Evolutionary conservation across 2,113 vertebrate species (phyloP).

Genomic region (Xyrauchen texanus): DNA sequence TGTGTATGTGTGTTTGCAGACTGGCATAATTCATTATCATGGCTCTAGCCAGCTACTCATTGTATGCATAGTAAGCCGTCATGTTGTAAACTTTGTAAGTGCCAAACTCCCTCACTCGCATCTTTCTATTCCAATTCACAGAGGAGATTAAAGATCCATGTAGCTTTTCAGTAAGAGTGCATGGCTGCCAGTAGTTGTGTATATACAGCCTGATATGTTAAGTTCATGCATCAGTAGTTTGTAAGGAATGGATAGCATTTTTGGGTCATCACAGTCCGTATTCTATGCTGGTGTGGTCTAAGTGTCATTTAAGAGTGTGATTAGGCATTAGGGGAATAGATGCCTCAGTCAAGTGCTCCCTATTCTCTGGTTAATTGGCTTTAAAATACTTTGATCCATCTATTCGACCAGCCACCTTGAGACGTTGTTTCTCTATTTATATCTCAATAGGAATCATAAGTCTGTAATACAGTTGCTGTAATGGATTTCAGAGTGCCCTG

Average conservation of each 20-base stretch:
- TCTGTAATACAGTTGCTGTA: conserved; percentile 44
- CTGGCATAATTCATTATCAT: conserved; percentile 66
- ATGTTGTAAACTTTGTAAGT: not conserved
- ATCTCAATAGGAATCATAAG: conserved; percentile 54
- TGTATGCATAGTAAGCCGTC: not conserved
- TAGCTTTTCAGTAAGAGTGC: not conserved
- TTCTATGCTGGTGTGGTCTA: conserved; percentile 24
- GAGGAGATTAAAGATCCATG: not conserved
- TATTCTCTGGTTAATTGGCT: conserved; percentile 38
- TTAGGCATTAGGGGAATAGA: conserved; percentile 34
- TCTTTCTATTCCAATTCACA: not conserved
- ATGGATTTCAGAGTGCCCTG: conserved; percentile 38
- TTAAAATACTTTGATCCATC: conserved; percentile 60
- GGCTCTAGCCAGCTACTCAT: conserved; percentile 57
- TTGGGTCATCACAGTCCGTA: not conserved
- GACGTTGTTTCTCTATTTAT: conserved; percentile 32
- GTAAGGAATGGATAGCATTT: conserved; percentile 7
- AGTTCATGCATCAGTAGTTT: not conserved
- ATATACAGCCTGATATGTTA: conserved; percentile 1
- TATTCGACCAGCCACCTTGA: conserved; percentile 45
- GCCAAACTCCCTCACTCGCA: not conserved
- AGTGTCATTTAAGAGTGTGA: conserved; percentile 53
- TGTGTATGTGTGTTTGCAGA: conserved; percentile 19
- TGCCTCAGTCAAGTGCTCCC: not conserved
- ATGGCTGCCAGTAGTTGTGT: not conserved